A percentile compares a stretch with the other conserved stretches of the same genome.
These are phyloP conservation scores for Pachypeltis micranthus DNA, from an alignment of 1,140 invertebrate genomes.

Conservation along the genomic window DNA sequence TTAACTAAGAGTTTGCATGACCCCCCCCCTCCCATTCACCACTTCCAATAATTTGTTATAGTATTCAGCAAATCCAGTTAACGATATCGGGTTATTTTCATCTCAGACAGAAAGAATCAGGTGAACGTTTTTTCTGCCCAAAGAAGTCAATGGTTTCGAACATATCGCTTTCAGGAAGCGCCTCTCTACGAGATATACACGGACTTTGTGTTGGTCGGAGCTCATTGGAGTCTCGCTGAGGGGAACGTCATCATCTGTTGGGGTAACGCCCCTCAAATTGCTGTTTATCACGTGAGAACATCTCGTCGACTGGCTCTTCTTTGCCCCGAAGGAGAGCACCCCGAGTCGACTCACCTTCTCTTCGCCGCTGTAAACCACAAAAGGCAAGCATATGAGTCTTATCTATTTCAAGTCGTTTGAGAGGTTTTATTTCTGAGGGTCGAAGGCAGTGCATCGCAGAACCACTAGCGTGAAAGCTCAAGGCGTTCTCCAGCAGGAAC, in stretches of 20 bases:
- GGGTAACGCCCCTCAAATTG: background rate
- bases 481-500: background rate
- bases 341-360: background rate
- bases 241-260: conserved; percentile 8
- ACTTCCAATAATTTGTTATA: too few species aligned
- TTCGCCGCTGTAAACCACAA: conserved; percentile 2
- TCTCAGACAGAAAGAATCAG: background rate
- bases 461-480: background rate
- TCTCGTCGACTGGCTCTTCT: background rate
- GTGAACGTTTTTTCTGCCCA: background rate
- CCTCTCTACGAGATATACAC: background rate
- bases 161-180: background rate
- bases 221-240: conserved; percentile 11
- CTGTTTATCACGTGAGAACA: conserved; percentile 6
- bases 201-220: conserved; percentile 3
- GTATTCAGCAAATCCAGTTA: too few species aligned
- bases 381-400: conserved; percentile 5
- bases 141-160: background rate
- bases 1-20: background rate
- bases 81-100: conserved; percentile 1
- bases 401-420: background rate
- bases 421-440: too few species aligned
- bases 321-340: conserved; percentile 3
- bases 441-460: too few species aligned
- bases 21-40: too few species aligned